phyloP scores from a whole-genome alignment of 2,888 invertebrate genomes.

The Callimorpha dominula region DNA sequence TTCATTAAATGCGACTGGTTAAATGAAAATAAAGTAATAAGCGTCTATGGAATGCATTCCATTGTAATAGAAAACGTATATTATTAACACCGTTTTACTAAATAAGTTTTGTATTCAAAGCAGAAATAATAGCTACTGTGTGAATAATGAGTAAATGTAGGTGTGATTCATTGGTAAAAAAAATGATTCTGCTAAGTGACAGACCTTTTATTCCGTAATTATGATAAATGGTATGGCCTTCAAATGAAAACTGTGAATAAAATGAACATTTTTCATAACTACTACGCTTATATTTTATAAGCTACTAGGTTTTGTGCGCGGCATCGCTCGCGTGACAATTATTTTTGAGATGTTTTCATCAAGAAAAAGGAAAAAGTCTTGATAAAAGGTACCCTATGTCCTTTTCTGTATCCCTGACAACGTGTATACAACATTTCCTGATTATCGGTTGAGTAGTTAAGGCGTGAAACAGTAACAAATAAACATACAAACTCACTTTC shows the following conservation, averaged over 20 bases:
- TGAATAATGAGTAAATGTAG: constrained; percentile 5
- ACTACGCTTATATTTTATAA: background rate
- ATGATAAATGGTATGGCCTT: background rate
- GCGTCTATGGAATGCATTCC: background rate
- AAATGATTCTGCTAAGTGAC: constrained; percentile 2
- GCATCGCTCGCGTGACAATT: too few relatives aligned
- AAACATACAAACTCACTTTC: too few relatives aligned
- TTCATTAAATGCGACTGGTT: background rate
- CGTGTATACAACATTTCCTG: too few relatives aligned
- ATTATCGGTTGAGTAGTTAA: too few relatives aligned
- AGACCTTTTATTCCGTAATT: background rate
- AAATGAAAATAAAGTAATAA: background rate
- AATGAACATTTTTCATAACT: background rate
- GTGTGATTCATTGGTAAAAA: constrained; percentile 1
- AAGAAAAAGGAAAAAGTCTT: too few relatives aligned
- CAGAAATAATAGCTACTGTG: background rate
- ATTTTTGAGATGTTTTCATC: too few relatives aligned
- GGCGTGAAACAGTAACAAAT: too few relatives aligned
- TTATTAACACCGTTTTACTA: background rate
- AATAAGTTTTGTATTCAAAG: background rate
- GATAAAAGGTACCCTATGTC: too few relatives aligned
- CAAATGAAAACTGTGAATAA: background rate
- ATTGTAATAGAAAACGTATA: background rate
- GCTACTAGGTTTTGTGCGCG: too few relatives aligned
- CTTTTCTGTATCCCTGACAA: too few relatives aligned